phyloP scores from a whole-genome alignment of 2,113 vertebrate species.

The Cisticola juncidis region DNA sequence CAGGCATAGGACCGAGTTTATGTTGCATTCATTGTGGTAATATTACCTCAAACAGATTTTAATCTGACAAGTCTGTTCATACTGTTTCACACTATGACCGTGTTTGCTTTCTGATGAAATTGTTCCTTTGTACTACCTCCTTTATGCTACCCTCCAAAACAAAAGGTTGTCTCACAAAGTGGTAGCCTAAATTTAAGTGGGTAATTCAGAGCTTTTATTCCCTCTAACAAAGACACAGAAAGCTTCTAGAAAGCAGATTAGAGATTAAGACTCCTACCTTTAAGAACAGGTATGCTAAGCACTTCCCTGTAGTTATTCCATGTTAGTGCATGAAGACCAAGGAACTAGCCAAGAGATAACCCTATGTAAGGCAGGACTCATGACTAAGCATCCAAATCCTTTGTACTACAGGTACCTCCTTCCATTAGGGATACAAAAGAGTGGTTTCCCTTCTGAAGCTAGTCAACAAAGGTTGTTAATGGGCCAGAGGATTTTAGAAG shows the following conservation, averaged over 20 bases:
- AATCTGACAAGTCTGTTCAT: neutral
- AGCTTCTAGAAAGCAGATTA: neutral
- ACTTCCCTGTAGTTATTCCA: neutral
- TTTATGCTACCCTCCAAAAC: neutral
- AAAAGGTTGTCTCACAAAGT: neutral
- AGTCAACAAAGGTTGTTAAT: neutral
- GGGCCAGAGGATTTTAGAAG: neutral
- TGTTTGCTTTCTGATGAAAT: neutral
- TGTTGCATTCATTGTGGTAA: neutral
- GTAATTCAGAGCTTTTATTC: neutral
- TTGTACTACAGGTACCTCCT: neutral
- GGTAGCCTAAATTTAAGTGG: neutral
- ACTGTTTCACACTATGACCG: neutral
- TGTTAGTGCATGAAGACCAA: neutral
- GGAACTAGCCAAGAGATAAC: neutral
- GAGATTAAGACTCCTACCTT: neutral
- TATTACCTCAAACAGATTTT: neutral
- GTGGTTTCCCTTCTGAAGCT: neutral
- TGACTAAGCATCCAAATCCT: neutral
- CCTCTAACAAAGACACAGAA: neutral
- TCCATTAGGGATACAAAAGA: neutral
- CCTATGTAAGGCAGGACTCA: fast-evolving
- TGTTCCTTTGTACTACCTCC: neutral
- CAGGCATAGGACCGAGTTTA: neutral
- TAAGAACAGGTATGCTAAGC: neutral